Evolutionary conservation across 2,888 invertebrate genomes (phyloP).

Genomic region (Agrilus biguttatus): DNA sequence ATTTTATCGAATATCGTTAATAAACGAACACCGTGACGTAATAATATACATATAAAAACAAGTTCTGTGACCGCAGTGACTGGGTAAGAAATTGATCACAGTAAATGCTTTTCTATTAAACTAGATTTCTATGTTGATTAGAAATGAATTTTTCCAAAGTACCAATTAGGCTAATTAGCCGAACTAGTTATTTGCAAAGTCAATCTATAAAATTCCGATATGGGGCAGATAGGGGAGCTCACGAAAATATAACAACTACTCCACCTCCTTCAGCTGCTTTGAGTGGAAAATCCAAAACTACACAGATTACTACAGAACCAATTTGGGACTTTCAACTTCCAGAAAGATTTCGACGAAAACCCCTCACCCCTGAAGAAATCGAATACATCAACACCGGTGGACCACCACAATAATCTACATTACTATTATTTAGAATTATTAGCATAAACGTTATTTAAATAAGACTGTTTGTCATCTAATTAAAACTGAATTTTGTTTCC

Average conservation of each 20-base stretch:
- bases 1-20: no score
- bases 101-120: no score
- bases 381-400: slow-evolving; percentile 29
- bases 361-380: slow-evolving; percentile 25
- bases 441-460: no score
- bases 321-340: slow-evolving; percentile 29
- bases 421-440: no score
- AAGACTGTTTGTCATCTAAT: no score
- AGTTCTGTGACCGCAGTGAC: no score
- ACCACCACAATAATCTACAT: slow-evolving; percentile 9
- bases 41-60: no score
- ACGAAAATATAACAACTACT: slow-evolving; percentile 7
- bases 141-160: slow-evolving; percentile 6
- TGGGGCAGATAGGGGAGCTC: slow-evolving; percentile 20
- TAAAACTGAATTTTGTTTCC: no score
- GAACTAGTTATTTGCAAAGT: slow-evolving; percentile 16
- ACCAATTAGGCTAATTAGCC: slow-evolving; percentile 16
- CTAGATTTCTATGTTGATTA: background rate
- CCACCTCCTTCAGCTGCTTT: slow-evolving; percentile 5
- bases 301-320: slow-evolving; percentile 12
- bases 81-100: no score
- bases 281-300: slow-evolving; percentile 4
- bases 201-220: slow-evolving; percentile 27
- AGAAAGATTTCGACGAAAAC: slow-evolving; percentile 21
- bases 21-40: no score